phyloP scores from a whole-genome alignment of 2,888 invertebrate genomes.

The Alloplasta piceator region DNA sequence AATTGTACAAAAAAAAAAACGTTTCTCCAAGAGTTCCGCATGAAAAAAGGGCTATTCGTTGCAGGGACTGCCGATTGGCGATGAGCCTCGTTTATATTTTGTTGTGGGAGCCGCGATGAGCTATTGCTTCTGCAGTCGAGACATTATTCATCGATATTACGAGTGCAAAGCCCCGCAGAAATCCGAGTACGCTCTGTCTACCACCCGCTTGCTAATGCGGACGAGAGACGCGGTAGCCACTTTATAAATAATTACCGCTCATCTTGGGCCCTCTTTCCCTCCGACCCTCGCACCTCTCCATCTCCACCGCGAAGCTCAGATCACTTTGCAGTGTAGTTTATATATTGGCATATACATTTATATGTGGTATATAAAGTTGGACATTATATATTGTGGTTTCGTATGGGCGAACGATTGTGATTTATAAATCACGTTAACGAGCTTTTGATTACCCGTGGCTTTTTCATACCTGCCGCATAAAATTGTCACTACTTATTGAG shows the following conservation, averaged over 20 bases:
- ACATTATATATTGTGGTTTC: conserved; percentile 24
- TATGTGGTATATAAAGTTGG: conserved; percentile 12
- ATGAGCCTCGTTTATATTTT: neutral
- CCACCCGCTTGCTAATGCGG: conserved; percentile 32
- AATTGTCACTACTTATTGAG: conserved; percentile 78
- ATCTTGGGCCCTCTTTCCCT: conserved; percentile 34
- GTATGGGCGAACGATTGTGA: conserved; percentile 69
- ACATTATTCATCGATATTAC: conserved; percentile 43
- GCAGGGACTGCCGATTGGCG: neutral
- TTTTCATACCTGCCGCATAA: conserved; percentile 70
- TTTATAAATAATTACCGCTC: conserved; percentile 58
- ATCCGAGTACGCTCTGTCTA: conserved; percentile 11
- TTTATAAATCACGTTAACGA: conserved; percentile 82
- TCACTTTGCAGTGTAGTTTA: conserved; percentile 19
- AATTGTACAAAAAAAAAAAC: neutral
- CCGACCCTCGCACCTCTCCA: neutral
- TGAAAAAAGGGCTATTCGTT: conserved; percentile 9
- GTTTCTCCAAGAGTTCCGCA: too few species aligned
- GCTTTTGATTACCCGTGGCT: conserved; percentile 79
- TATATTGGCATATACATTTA: conserved; percentile 8
- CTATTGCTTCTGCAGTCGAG: conserved; percentile 23
- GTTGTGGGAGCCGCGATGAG: conserved; percentile 10
- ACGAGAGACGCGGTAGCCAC: conserved; percentile 25
- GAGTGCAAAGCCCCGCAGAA: conserved; percentile 16
- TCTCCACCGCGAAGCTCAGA: neutral